These are phyloP conservation scores for Steinernema carpocapsae DNA, from an alignment of 2,888 invertebrate genomes.

Conservation along the genomic window DNA sequence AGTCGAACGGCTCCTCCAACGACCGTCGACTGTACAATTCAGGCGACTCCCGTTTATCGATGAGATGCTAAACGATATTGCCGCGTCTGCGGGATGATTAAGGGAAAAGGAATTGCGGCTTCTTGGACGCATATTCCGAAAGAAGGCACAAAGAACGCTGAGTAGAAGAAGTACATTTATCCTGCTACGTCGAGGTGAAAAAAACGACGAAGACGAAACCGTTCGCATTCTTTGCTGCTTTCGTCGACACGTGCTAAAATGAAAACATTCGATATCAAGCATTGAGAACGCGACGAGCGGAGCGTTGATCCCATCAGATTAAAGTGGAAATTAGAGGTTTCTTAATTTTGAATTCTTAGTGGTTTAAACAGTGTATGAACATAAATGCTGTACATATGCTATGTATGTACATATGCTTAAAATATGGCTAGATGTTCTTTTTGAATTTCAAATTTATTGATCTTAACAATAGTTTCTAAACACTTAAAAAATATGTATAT, in stretches of 20 bases:
- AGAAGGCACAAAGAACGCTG: slow-evolving; percentile 7
- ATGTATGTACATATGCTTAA: no score
- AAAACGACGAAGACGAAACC: neutral
- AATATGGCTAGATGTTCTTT: no score
- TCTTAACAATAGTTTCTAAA: no score
- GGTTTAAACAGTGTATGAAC: neutral
- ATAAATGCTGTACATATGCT: no score
- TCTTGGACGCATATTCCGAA: neutral
- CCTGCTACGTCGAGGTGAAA: neutral
- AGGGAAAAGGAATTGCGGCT: slow-evolving; percentile 20
- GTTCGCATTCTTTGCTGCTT: neutral
- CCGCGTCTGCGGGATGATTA: slow-evolving; percentile 21
- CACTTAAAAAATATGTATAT: no score
- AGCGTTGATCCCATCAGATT: neutral
- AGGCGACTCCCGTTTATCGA: neutral
- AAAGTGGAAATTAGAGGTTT: neutral
- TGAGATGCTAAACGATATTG: slow-evolving; percentile 1
- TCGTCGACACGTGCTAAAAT: neutral
- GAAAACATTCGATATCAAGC: neutral
- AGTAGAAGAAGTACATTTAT: no score
- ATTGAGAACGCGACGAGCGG: neutral
- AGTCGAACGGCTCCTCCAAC: no score
- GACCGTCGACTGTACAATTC: neutral
- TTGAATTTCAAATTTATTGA: no score
- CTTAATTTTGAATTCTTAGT: neutral